Conservation (phyloP, 53 echinoderm and acorn worm species). For the Zoroaster sp. region DNA sequence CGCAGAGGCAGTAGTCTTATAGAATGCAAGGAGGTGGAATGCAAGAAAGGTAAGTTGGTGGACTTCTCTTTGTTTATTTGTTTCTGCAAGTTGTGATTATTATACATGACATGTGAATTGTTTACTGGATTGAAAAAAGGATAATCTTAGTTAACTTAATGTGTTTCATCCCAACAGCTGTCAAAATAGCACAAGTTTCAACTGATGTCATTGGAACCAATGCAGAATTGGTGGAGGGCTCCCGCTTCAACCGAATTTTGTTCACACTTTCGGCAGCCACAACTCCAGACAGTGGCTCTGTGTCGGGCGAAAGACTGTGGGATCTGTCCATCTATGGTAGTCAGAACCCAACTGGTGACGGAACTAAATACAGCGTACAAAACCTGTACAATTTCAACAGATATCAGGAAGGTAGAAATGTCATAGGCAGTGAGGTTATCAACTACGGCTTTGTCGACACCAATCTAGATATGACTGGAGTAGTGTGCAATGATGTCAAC, state of each 20-base stretch:
- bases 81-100: neutral
- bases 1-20: neutral
- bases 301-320: constrained; percentile 65
- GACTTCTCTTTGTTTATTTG: neutral
- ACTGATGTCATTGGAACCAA: neutral
- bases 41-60: constrained; percentile 45
- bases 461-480: constrained; percentile 80
- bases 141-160: neutral
- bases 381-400: constrained; percentile 53
- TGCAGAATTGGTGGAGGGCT: constrained; percentile 56
- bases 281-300: constrained; percentile 75
- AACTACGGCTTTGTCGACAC: constrained; percentile 80
- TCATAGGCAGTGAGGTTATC: constrained; percentile 24
- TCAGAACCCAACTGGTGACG: constrained; percentile 49
- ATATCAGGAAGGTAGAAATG: constrained; percentile 52
- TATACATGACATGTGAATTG: too few species aligned
- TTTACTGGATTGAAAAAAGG: too few species aligned
- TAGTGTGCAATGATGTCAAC: constrained; percentile 68
- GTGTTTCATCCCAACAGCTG: neutral
- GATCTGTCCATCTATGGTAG: constrained; percentile 67
- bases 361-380: constrained; percentile 2
- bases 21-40: constrained; percentile 52
- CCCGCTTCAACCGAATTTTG: constrained; percentile 67
- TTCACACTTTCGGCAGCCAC: constrained; percentile 70
- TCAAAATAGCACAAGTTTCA: constrained; percentile 7